These are phyloP conservation scores for Macquaria australasica DNA, from an alignment of 2,113 vertebrate genomes.

Conservation along the genomic window DNA sequence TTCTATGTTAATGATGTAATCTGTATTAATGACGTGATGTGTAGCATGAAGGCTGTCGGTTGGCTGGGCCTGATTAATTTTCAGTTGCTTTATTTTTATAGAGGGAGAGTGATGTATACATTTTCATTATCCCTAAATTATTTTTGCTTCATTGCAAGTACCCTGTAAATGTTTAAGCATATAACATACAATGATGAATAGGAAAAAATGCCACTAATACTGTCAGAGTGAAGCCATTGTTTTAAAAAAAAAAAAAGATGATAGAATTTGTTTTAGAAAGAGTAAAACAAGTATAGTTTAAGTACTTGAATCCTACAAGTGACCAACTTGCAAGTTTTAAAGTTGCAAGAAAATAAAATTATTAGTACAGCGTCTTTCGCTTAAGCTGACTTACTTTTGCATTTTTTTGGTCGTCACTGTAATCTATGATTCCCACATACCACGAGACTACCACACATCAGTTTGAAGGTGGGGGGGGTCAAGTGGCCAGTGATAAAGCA, in stretches of 20 bases:
- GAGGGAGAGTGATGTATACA: neutral
- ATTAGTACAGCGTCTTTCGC: neutral
- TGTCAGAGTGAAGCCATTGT: neutral
- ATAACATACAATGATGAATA: neutral
- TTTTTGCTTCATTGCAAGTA: slow-evolving; percentile 7
- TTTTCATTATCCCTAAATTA: slow-evolving; percentile 32
- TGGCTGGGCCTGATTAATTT: slow-evolving; percentile 27
- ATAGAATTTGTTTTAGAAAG: neutral
- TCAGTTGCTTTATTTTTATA: slow-evolving; percentile 18
- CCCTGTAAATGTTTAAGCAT: neutral
- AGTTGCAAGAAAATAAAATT: neutral
- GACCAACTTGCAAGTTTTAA: too few relatives aligned
- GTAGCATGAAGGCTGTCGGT: slow-evolving; percentile 32
- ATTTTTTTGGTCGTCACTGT: neutral
- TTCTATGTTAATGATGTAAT: slow-evolving; percentile 52
- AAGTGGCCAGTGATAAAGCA: too few relatives aligned
- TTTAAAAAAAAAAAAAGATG: neutral
- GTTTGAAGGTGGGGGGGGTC: too few relatives aligned
- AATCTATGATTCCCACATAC: neutral
- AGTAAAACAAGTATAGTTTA: neutral
- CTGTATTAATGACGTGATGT: slow-evolving; percentile 46
- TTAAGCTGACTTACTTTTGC: neutral
- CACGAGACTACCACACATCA: neutral
- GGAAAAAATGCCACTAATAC: neutral
- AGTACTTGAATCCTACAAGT: neutral